Evolutionary conservation across 2,797 vertebrate species (phyloP), one percentile per base, ranked within the genome.

Genomic region (Cynopterus sphinx): DNA sequence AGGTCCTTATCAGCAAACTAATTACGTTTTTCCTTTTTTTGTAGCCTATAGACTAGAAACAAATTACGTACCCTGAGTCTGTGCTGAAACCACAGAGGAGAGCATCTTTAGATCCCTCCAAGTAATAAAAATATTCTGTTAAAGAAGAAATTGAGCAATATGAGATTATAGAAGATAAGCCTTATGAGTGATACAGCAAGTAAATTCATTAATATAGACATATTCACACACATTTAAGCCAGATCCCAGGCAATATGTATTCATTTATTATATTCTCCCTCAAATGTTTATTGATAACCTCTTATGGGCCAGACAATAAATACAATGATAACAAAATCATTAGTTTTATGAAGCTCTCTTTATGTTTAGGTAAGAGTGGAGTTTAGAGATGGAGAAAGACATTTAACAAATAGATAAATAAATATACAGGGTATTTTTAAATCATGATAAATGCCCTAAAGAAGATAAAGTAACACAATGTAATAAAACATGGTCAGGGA

Each of bases 21-120:
- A 95, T 3, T 74, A 73, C 86, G 36, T 3, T 33, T 95, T 83
- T 36, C 13, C 12, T 55, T 49, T 81, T 85, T 75, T 83, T 75
- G 26, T 5, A 96, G 83, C 22, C 67, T 71, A 81, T 51, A 73
- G 19, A 84, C 28, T 84, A 65, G 96, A 93, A 84, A 51, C 46
- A 86, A 96, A 86, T 49, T 97, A 81, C 99, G 98, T 99, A 99
- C 99, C 99, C 99, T 95, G 99, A 98, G 96, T 98, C 99, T 95
- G 98, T 98, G 96, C 96, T 97, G 53, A 97, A 98, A 88, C 99
- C 99, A 98, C 99, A 99, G 90, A 99, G 99, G 88, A 99, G 97
- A 93, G 99, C 98, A 97, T 99, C 99, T 41, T 94, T 98, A 87
- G 98, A 87, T 90, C 97, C 99, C 71, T 98, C 97, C 97, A 98